These are phyloP conservation scores for Patagioenas fasciata DNA, from an alignment of 2,113 vertebrate genomes.

Conservation along the genomic window DNA sequence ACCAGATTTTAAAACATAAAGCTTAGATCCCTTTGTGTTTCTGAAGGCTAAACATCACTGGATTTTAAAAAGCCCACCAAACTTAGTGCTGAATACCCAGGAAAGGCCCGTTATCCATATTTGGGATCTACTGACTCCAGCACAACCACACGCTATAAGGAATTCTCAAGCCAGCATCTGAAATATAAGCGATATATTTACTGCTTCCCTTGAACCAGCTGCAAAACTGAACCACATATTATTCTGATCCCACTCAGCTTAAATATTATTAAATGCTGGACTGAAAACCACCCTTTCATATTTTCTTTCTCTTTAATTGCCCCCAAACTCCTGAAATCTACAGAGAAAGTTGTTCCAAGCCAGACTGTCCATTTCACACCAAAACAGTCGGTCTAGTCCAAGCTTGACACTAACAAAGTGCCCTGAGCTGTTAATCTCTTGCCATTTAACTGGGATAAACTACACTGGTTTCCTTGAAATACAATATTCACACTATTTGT, in stretches of 20 bases:
- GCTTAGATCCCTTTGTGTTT: constrained; percentile 35
- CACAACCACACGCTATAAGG: background rate
- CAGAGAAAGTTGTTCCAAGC: background rate
- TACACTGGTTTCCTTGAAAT: constrained; percentile 47
- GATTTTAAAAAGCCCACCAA: background rate
- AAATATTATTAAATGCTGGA: background rate
- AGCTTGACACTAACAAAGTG: background rate
- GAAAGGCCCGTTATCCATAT: background rate
- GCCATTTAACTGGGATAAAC: constrained; percentile 55
- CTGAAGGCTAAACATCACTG: background rate
- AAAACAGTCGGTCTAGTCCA: background rate
- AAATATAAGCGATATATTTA: background rate
- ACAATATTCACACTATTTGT: constrained; percentile 64
- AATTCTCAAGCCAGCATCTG: background rate
- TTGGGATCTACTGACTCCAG: constrained; percentile 38
- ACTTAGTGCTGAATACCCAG: constrained; percentile 40
- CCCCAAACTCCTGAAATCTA: background rate
- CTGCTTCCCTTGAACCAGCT: background rate
- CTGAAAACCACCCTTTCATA: background rate
- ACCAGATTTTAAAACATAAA: constrained; percentile 55
- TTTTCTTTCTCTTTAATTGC: background rate
- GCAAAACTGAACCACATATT: background rate
- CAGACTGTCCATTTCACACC: background rate
- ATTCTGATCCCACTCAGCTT: background rate
- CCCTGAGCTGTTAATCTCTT: constrained; percentile 61